These are phyloP conservation scores for Halisarca cf. caerulea DNA, from an alignment of 37 sponge, comb jelly and placozoan species.

Conservation along the genomic window DNA sequence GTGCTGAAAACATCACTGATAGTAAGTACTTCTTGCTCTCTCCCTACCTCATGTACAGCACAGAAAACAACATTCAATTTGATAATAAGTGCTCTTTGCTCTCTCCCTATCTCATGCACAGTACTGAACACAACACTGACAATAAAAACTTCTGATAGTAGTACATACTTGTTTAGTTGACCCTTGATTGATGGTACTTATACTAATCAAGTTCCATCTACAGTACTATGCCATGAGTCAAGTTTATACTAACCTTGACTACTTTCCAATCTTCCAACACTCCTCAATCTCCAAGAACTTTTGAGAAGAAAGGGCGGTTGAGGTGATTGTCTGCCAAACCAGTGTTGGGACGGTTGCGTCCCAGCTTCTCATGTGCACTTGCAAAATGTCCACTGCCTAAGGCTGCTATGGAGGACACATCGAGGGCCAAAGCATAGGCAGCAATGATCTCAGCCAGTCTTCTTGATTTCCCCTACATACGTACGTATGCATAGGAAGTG, in stretches of 20 bases:
- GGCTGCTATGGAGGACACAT: slow-evolving; percentile 67
- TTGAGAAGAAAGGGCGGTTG: slow-evolving; percentile 41
- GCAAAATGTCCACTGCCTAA: slow-evolving; percentile 82
- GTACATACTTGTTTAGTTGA: background rate
- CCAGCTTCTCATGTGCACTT: slow-evolving; percentile 71
- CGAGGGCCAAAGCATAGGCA: slow-evolving; percentile 64
- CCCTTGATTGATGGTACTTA: background rate
- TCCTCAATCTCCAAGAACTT: slow-evolving; percentile 40
- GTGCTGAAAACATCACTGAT: too few species aligned
- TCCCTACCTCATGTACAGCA: too few species aligned
- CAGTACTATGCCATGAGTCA: background rate
- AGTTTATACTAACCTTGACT: slow-evolving; percentile 48
- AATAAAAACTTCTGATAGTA: too few species aligned
- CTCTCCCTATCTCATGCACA: too few species aligned
- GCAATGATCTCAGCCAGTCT: slow-evolving; percentile 77
- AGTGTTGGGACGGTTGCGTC: slow-evolving; percentile 63
- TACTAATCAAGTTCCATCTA: background rate
- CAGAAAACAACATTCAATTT: too few species aligned
- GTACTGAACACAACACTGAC: too few species aligned
- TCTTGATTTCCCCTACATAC: slow-evolving; percentile 41
- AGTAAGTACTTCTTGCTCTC: too few species aligned
- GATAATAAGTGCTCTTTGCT: too few species aligned
- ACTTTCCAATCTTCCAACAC: slow-evolving; percentile 23
- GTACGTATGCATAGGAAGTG: background rate
- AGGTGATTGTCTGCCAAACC: slow-evolving; percentile 56